Evolutionary conservation across 1,140 invertebrate species (phyloP), one percentile per base, ranked within the genome.

Genomic region (Orius insidiosus): DNA sequence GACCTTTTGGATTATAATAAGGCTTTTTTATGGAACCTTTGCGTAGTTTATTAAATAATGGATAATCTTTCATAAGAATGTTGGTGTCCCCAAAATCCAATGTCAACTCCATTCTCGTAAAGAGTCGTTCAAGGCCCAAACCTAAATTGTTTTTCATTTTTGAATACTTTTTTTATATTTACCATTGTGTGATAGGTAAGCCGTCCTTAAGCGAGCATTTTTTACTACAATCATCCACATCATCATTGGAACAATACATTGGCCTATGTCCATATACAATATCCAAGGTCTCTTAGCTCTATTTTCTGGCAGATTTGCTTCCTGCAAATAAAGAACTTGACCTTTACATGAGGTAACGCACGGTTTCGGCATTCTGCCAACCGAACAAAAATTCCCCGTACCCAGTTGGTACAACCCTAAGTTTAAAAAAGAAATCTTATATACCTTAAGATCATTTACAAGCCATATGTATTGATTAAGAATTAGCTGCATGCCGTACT

Each of bases 21-120:
- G 90, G 88, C 19, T 71, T 62, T 6, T n/a, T n/a, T n/a, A n/a
- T n/a, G n/a, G 9, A 30, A n/a, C 41, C 41, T 30, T 43, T 43
- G n/a, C 19, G 6, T 16, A 43, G 18, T 43, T 15, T 9, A 11
- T 43, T n/a, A 30, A 24, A 43, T 3, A 43, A 6, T n/a, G 41
- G 41, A n/a, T 14, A 43, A 18, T 31, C 94, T 67, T 67, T 97
- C 89, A 60, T 97, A 97, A 16, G 82, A 82, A 64, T 97, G 92
- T 60, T 96, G 88, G 63, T 97, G 93, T 0, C 87, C 92, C 85
- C 89, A 94, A 11, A 97, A 69, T 59, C 80, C 75, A 39, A 96
- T 60, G 67, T 97, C 94, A 13, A 97, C 94, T 39, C 85, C 86
- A 59, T 85, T 77, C 41, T 85, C 68, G 54, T 78, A 77, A 57